phyloP scores from a whole-genome alignment of 2,888 invertebrate genomes.

The Kuschelorhynchus macadamiae region DNA sequence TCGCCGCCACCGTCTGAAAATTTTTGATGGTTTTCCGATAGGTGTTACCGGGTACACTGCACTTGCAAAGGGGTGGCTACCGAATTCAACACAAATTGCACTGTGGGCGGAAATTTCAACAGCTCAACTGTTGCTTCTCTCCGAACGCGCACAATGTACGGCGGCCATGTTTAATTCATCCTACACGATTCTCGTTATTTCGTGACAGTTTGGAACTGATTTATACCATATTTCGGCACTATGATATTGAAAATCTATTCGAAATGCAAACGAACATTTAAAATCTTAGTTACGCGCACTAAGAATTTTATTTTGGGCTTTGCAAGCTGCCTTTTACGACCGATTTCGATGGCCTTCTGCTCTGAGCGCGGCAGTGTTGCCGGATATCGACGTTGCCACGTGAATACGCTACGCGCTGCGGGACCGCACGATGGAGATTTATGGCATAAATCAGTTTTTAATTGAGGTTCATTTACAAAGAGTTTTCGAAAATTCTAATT shows the following conservation, averaged over 20 bases:
- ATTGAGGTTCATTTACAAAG: too few relatives aligned
- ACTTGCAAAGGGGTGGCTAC: too few relatives aligned
- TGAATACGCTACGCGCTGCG: slow-evolving; percentile 26
- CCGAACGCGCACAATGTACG: slow-evolving; percentile 44
- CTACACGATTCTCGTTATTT: slow-evolving; percentile 44
- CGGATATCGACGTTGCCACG: slow-evolving; percentile 50
- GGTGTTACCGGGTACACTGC: too few relatives aligned
- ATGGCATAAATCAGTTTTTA: slow-evolving; percentile 18
- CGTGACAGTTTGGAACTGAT: slow-evolving; percentile 40
- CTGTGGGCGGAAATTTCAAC: slow-evolving; percentile 39
- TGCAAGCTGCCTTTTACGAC: slow-evolving; percentile 42
- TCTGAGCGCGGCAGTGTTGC: too few relatives aligned
- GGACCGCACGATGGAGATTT: background rate
- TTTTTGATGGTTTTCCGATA: background rate
- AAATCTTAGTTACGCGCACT: slow-evolving; percentile 42
- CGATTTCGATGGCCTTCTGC: slow-evolving; percentile 49
- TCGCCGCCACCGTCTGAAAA: slow-evolving; percentile 21
- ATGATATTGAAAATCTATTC: slow-evolving; percentile 19
- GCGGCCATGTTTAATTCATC: slow-evolving; percentile 50
- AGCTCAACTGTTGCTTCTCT: slow-evolving; percentile 48
- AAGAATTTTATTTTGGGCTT: slow-evolving; percentile 34
- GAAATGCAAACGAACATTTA: slow-evolving; percentile 13
- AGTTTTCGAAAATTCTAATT: too few relatives aligned
- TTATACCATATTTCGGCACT: slow-evolving; percentile 26
- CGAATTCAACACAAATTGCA: too few relatives aligned